Evolutionary conservation across 53 echinoderm and acorn worm genomes (phyloP).

Genomic region (Echinometra lucunter): DNA sequence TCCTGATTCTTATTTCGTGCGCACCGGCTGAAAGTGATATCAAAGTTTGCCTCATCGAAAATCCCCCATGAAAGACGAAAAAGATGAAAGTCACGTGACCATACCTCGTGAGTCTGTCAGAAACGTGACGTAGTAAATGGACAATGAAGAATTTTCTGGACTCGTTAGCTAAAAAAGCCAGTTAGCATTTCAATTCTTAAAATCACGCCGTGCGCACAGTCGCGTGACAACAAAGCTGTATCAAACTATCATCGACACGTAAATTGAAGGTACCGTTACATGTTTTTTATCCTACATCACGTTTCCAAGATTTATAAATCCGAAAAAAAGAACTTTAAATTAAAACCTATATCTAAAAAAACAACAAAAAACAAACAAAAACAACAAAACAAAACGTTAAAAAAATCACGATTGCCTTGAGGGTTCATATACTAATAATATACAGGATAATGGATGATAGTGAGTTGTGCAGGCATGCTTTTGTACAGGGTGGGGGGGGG

Average conservation of each 20-base stretch:
- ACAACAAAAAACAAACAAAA: too few relatives aligned
- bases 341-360: too few relatives aligned
- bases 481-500: too few relatives aligned
- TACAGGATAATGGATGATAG: too few relatives aligned
- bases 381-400: too few relatives aligned
- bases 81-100: neutral
- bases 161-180: neutral
- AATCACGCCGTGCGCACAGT: neutral
- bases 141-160: neutral
- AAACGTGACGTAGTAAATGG: neutral
- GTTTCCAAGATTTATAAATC: too few relatives aligned
- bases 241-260: neutral
- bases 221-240: neutral
- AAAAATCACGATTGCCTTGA: too few relatives aligned
- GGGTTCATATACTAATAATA: too few relatives aligned
- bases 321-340: too few relatives aligned
- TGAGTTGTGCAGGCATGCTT: too few relatives aligned
- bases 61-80: neutral
- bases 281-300: too few relatives aligned
- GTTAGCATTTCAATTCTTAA: neutral
- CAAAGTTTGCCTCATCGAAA: neutral
- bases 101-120: neutral
- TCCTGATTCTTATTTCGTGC: neutral
- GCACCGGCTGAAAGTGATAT: neutral
- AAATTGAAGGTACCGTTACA: too few relatives aligned